Base-by-base conservation (phyloP, 1,140 invertebrate species). In the Drosophila rufa region DNA sequence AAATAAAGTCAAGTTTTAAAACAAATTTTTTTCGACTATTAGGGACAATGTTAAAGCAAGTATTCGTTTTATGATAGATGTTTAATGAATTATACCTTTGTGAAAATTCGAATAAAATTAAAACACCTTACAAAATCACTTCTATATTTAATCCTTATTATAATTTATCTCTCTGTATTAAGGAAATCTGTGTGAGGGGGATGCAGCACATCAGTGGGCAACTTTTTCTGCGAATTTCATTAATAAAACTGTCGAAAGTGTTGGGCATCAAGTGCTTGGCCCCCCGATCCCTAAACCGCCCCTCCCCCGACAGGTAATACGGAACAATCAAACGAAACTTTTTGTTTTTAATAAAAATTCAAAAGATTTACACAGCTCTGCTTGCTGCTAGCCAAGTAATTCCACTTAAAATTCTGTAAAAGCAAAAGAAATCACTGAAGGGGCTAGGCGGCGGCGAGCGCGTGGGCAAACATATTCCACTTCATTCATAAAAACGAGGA, bases 241-340 rank as follows among this genome's bases (percentile, higher is more conserved):
- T 89, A 89, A 89, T 89, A 89, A 89, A 89, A 89, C 80, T 89
- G 85, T 90, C 85, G 85, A 90, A 89, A 89, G 81, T 89, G 84
- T 84, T 80, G 61, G 43, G 45, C 64, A 73, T 61, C 69, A 82
- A 71, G 82, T 73, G 62, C 47, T 17, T 64, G 40, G 46, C 17
- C 40, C 46, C 43, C 45, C 25, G n/a, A 8, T 40, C 2, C 53
- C 36, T 40, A 38, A 5, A 0, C 36, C 36, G 12, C 36, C 36
- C 12, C 36, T 50, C 30, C 42, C 11, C 14, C 46, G 36, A 57
- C 69, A 89, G 73, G 71, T 80, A 66, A 55, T 55, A 68, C 67
- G 48, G 60, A 74, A 81, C 78, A 85, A 90, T 85, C 85, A 89
- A 89, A 89, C 70, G 79, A 85, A 90, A 77, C 71, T 78, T 82